Percentiles rank a stretch among this genome's conserved stretches.
These are phyloP conservation scores for Sander lucioperca DNA, from an alignment of 2,113 vertebrate species.

Conservation along the genomic window DNA sequence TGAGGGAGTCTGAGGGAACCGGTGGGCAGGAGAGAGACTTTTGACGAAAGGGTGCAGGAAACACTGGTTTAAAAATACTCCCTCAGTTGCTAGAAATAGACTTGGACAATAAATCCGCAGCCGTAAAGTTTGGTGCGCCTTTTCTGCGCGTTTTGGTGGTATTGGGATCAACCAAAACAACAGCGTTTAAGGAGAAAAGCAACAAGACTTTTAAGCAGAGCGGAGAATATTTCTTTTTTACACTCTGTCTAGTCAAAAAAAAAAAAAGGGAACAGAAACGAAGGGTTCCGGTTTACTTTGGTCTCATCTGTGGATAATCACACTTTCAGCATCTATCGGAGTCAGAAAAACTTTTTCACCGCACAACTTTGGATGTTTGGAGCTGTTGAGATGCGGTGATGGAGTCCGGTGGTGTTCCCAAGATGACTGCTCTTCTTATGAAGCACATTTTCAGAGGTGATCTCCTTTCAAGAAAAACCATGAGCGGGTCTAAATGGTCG, in stretches of 20 bases:
- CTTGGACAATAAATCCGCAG: conserved; percentile 11
- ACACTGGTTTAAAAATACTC: conserved; percentile 54
- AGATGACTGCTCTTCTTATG: conserved; percentile 19
- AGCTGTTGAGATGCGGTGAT: conserved; percentile 72
- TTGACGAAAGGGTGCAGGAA: conserved; percentile 39
- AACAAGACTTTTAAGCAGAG: not conserved
- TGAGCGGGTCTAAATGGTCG: conserved; percentile 11
- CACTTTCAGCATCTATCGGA: conserved; percentile 18
- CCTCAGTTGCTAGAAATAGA: conserved; percentile 44
- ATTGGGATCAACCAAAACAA: conserved; percentile 38
- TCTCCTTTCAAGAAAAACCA: conserved; percentile 8
- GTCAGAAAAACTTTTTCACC: not conserved
- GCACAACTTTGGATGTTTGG: not conserved
- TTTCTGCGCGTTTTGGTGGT: conserved; percentile 1
- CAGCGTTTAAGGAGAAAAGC: not conserved
- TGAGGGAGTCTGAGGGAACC: conserved; percentile 52
- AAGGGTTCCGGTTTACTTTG: conserved; percentile 6
- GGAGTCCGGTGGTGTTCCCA: conserved; percentile 38
- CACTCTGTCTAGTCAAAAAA: not conserved
- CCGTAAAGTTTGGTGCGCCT: not conserved
- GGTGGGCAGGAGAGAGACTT: conserved; percentile 58
- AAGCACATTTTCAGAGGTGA: conserved; percentile 17
- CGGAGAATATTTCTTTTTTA: not conserved
- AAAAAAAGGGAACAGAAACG: conserved; percentile 53
- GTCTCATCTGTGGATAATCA: conserved; percentile 37